These are phyloP conservation scores for Dolichopus griseipennis DNA, from an alignment of 2,888 invertebrate genomes.

Conservation along the genomic window DNA sequence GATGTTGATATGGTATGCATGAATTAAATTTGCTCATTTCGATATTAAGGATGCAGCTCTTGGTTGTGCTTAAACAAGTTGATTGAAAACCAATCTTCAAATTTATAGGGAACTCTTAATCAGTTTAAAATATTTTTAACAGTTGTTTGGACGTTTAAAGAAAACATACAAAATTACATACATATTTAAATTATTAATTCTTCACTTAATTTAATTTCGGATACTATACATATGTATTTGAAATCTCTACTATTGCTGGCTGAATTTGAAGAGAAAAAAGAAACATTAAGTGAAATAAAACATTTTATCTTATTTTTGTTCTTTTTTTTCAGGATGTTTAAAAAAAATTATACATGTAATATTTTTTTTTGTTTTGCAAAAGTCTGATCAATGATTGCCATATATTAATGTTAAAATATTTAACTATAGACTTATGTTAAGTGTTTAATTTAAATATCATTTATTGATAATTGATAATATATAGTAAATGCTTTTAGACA, in stretches of 20 bases:
- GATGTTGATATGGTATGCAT: too few relatives aligned
- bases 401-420: too few relatives aligned
- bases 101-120: too few relatives aligned
- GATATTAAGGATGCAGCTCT: too few relatives aligned
- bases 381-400: background rate
- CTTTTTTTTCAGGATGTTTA: slow-evolving; percentile 3
- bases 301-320: background rate
- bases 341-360: background rate
- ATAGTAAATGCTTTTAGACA: too few relatives aligned
- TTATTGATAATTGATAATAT: too few relatives aligned
- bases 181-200: background rate
- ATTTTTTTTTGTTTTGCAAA: background rate
- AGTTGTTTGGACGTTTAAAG: background rate
- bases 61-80: too few relatives aligned
- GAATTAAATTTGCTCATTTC: too few relatives aligned
- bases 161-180: background rate
- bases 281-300: background rate
- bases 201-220: background rate
- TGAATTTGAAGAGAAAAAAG: background rate
- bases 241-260: background rate
- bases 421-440: too few relatives aligned
- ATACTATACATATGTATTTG: background rate
- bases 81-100: too few relatives aligned
- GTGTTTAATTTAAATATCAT: too few relatives aligned
- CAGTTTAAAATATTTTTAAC: background rate